Base-by-base conservation (phyloP, 2,888 invertebrate species). In the Orthosia incerta region DNA sequence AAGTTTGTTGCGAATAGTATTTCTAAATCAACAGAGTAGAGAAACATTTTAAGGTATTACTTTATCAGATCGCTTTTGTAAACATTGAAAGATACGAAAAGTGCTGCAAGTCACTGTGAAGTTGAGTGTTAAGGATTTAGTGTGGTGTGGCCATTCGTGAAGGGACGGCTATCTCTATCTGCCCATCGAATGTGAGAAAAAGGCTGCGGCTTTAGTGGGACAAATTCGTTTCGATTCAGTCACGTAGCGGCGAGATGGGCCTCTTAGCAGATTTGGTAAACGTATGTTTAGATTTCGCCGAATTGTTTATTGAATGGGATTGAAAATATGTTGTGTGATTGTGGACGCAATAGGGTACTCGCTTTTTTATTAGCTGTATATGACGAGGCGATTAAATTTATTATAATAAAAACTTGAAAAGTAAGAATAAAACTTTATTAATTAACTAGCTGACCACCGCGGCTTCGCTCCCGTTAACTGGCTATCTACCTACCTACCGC, bases 161-260 rank as follows among this genome's bases (percentile, higher is more conserved):
- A 94, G 93, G 94, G 93, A 91, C 94, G 90, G 89, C 94, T 95
- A 94, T 95, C 95, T 95, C 91, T 93, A 93, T 93, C 93, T 93
- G 91, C 91, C 94, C 93, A 94, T 94, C 94, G 94, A 91, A 93
- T 93, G 94, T 92, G 93, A 90, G 94, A 94, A 94, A 93, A 93
- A 94, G 92, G 92, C 93, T 91, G 91, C 89, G 94, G 95, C 93
- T 95, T 95, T 94, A 93, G 91, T 89, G 90, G 92, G 94, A 96
- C 95, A 95, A 95, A 96, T 95, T 93, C 95, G 93, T 92, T 94
- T 92, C 93, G 93, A 94, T 93, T 95, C 94, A 93, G 95, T 96
- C 96, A 95, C 95, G 95, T 95, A 92, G 90, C 89, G 89, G 79
- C 86, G 86, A 92, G 92, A 95, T 95, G 93, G 94, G 93, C 92